These are phyloP conservation scores for Ephydatia muelleri DNA, from an alignment of 37 sponge, comb jelly and placozoan genomes.

Conservation along the genomic window DNA sequence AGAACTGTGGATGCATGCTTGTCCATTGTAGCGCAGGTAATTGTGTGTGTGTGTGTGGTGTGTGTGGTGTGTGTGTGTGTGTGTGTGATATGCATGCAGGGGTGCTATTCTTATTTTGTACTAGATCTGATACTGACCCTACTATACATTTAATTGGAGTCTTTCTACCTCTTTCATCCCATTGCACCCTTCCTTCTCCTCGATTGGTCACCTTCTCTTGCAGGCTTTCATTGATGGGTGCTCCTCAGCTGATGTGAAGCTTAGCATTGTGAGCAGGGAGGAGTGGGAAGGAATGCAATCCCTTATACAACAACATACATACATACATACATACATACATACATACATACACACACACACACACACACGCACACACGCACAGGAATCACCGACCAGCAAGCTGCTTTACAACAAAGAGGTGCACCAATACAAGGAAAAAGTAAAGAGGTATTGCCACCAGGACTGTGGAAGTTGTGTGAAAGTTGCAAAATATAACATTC, in stretches of 20 bases:
- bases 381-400: constrained; percentile 92
- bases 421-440: constrained; percentile 73
- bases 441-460: constrained; percentile 67
- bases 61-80: no score
- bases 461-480: no score
- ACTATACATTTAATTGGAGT: background rate
- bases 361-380: constrained; percentile 3
- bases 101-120: constrained; percentile 6
- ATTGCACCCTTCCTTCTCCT: background rate
- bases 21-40: constrained; percentile 79
- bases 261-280: constrained; percentile 46
- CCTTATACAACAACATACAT: no score
- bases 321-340: no score
- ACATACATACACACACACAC: no score
- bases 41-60: constrained; percentile 21
- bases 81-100: no score
- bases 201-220: background rate
- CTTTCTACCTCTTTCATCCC: background rate
- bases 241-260: constrained; percentile 48
- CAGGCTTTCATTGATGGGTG: constrained; percentile 82
- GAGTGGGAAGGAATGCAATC: no score
- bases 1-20: constrained; percentile 90
- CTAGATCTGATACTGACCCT: constrained; percentile 15
- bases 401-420: constrained; percentile 96
- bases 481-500: no score